Percentiles rank a stretch among this genome's conserved stretches.
Evolutionary conservation across 2,797 vertebrate genomes (phyloP).

Genomic region (Arrhamphus sclerolepis): DNA sequence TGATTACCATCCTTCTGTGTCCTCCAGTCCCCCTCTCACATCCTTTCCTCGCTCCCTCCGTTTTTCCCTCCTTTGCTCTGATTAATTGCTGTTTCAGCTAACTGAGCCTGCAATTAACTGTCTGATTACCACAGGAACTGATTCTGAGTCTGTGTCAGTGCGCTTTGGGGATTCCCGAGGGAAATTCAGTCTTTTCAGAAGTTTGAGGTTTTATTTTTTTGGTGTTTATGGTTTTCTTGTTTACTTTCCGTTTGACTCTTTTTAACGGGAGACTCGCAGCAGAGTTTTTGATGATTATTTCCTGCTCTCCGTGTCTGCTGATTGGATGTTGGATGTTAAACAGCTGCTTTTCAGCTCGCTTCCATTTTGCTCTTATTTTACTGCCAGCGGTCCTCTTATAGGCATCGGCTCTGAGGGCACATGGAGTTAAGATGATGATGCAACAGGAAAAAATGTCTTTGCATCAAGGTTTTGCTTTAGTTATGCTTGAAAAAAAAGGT

Average conservation of each 20-base stretch:
- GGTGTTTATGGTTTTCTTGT: conserved; percentile 19
- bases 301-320: neutral
- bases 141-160: conserved; percentile 11
- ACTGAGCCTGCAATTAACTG: conserved; percentile 65
- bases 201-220: conserved; percentile 2
- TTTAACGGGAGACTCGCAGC: neutral
- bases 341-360: conserved; percentile 24
- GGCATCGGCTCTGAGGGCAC: conserved; percentile 20
- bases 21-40: conserved; percentile 12
- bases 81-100: conserved; percentile 63
- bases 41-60: conserved; percentile 19
- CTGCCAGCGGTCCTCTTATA: conserved; percentile 20
- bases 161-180: conserved; percentile 44
- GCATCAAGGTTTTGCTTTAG: no score
- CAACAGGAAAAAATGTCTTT: conserved; percentile 41
- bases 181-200: conserved; percentile 24
- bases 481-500: no score
- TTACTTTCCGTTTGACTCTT: neutral
- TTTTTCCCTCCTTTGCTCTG: conserved; percentile 36
- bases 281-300: neutral
- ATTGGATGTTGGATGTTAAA: neutral
- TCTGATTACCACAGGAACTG: conserved; percentile 64
- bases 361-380: conserved; percentile 11
- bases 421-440: conserved; percentile 29
- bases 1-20: conserved; percentile 51